Evolutionary conservation across 2,113 vertebrate genomes (phyloP).

Genomic region (Protobothrops flavoviridis): DNA sequence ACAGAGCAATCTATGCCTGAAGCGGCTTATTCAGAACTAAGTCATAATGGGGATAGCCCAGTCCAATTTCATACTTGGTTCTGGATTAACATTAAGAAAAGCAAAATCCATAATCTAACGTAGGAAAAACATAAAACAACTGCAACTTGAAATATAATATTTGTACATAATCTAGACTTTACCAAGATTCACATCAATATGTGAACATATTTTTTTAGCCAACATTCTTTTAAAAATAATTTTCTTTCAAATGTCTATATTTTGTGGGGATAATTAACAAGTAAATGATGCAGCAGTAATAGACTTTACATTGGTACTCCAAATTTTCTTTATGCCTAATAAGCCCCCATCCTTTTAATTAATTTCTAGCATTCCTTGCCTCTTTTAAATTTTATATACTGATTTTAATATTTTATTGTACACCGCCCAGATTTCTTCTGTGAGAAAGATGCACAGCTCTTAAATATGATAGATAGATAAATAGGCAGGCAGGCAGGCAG

Average conservation of each 20-base stretch:
- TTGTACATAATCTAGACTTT: not conserved
- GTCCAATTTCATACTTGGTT: not conserved
- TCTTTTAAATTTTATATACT: not conserved
- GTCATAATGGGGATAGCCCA: not conserved
- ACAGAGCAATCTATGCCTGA: too few species aligned
- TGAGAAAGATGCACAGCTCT: not conserved
- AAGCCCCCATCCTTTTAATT: not conserved
- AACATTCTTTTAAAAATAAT: not conserved
- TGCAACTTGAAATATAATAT: not conserved
- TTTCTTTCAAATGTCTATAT: not conserved
- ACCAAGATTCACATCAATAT: not conserved
- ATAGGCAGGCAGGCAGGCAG: too few species aligned
- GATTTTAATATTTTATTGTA: not conserved
- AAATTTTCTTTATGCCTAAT: not conserved
- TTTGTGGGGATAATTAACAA: not conserved
- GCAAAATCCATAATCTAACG: not conserved
- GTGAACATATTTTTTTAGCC: not conserved
- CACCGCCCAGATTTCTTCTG: not conserved
- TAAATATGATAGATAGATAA: not conserved
- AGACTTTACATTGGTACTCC: not conserved
- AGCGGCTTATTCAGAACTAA: not conserved
- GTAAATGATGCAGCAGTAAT: not conserved
- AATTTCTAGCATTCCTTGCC: not conserved
- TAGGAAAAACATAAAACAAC: not conserved
- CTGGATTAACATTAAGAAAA: not conserved